Base-by-base conservation (phyloP, 2,888 invertebrate genomes). In the Acheta domesticus region DNA sequence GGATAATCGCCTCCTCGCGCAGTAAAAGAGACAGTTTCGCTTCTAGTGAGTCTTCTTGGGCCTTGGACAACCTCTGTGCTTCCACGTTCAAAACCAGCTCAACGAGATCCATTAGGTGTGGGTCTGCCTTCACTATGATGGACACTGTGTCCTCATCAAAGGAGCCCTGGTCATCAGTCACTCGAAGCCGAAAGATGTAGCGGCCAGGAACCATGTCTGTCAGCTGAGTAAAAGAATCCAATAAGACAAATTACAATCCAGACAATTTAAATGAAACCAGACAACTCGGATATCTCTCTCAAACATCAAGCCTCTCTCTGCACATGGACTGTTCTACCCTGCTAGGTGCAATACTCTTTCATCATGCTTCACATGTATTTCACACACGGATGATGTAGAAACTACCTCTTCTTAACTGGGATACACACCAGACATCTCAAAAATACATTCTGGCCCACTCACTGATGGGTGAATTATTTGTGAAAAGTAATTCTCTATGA, bases 111-210 rank as follows among this genome's bases (percentile, higher is more conserved):
- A 91, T 89, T 78, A 93, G 87, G 83, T 93, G 89, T 0, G 93
- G 93, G 88, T 96, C 95, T 83, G 90, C 87, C 85, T 95, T 94
- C 0, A 98, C 94, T 83, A 93, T 91, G 83, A 98, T 90, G 79
- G 94, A 94, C 36, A 95, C 95, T 0, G 93, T 93, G 86, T 97
- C 96, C 20, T 92, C 92, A 83, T 91, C 92, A 1, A 92, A 92
- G 79, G 95, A 89, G 0, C 97, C 97, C 86, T 97, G 96, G 83
- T 94, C 95, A 86, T 98, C 98, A 74, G 90, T 93, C 1, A 98
- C 97, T n/a, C 93, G 94, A 80, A 98, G 88, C 84, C 93, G 93
- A 85, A 97, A 97, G 2, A 96, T 91, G 86, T 97, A 98, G 82
- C 93, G 91, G 0, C 97, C 98, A 4, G 94, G 92, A 77, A 95